Evolutionary conservation across 2,797 vertebrate species (phyloP).

Genomic region (Smutsia temminckii): DNA sequence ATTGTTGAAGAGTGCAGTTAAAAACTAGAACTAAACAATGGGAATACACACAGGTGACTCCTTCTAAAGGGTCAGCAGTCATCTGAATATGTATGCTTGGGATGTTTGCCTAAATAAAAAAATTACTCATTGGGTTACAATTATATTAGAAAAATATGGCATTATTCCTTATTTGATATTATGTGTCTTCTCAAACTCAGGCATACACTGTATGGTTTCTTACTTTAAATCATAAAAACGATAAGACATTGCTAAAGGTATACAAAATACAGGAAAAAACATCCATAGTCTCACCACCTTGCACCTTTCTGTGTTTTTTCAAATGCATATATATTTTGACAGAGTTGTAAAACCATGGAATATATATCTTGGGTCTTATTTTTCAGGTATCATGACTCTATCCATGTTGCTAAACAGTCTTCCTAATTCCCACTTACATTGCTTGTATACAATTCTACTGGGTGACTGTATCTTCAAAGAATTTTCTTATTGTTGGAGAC

Average conservation of each 20-base stretch:
- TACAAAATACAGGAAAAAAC: not conserved
- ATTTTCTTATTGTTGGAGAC: not conserved
- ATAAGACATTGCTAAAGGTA: not conserved
- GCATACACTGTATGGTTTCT: not conserved
- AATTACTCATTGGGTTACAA: not conserved
- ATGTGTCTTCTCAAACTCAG: not conserved
- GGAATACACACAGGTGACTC: not conserved
- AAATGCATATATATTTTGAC: not conserved
- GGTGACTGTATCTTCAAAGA: not conserved
- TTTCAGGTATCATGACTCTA: not conserved
- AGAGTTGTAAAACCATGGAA: not conserved
- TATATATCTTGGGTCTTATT: not conserved
- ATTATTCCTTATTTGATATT: slow-evolving; percentile 35
- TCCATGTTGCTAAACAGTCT: not conserved
- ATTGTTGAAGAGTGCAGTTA: not conserved
- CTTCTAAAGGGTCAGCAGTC: not conserved
- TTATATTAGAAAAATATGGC: not conserved
- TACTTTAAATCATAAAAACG: slow-evolving; percentile 10
- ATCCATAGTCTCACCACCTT: not conserved
- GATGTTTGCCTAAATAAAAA: not conserved
- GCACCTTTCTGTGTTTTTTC: not conserved
- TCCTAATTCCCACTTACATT: not conserved
- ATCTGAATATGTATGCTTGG: not conserved
- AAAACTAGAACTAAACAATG: not conserved
- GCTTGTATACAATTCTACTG: not conserved